phyloP scores from a whole-genome alignment of 2,797 vertebrate species.

The Sciaenops ocellatus region DNA sequence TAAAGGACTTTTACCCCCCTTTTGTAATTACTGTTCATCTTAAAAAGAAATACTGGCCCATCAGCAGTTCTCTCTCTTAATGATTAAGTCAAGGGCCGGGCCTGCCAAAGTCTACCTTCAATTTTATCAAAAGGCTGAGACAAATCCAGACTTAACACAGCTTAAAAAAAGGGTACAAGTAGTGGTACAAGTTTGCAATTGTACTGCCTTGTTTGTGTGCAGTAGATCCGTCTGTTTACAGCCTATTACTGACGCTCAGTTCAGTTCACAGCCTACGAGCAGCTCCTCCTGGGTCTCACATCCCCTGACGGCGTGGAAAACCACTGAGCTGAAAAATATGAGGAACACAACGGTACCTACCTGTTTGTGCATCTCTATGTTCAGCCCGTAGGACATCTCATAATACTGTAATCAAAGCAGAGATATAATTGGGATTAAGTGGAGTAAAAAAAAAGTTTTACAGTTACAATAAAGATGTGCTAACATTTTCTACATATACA shows the following conservation, averaged over 20 bases:
- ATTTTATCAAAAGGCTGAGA: conserved; percentile 88
- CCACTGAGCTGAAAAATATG: conserved; percentile 57
- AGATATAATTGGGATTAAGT: conserved; percentile 18
- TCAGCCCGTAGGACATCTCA: conserved; percentile 98
- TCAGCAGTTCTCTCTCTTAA: conserved; percentile 80
- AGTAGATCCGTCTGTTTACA: conserved; percentile 52
- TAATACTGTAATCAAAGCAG: conserved; percentile 90
- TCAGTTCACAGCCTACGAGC: conserved; percentile 50
- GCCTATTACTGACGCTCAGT: conserved; percentile 46
- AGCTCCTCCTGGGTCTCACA: conserved; percentile 52
- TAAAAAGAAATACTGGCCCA: conserved; percentile 51
- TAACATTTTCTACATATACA: background rate
- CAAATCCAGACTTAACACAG: conserved; percentile 72
- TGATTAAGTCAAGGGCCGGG: conserved; percentile 80
- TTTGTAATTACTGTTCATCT: conserved; percentile 63
- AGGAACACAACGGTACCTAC: conserved; percentile 82
- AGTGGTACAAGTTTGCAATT: conserved; percentile 25
- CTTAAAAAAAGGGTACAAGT: conserved; percentile 35
- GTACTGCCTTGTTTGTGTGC: conserved; percentile 52
- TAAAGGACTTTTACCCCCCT: conserved; percentile 70
- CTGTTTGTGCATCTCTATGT: conserved; percentile 99
- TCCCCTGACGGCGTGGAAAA: conserved; percentile 51
- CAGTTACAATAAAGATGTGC: background rate
- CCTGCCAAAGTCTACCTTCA: conserved; percentile 87
- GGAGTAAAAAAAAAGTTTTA: background rate